These are phyloP conservation scores for Hypomecis atomaria DNA, from an alignment of 2,888 invertebrate genomes.

Conservation along the genomic window DNA sequence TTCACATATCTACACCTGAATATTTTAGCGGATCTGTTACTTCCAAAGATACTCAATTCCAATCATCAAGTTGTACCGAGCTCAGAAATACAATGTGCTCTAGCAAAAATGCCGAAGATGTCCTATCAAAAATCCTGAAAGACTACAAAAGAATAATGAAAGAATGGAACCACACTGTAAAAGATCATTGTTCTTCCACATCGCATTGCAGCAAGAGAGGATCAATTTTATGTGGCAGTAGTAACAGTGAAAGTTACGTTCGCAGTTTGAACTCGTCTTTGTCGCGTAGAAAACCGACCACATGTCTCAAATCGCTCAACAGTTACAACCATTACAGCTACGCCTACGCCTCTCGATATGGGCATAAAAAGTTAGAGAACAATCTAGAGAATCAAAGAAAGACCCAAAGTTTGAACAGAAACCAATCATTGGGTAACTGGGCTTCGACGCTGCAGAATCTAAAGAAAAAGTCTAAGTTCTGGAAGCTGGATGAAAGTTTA, in stretches of 20 bases:
- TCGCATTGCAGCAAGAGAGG: constrained; percentile 61
- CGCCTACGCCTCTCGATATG: constrained; percentile 55
- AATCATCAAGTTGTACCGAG: constrained; percentile 76
- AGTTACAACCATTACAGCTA: constrained; percentile 63
- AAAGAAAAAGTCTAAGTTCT: constrained; percentile 67
- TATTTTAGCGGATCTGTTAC: constrained; percentile 60
- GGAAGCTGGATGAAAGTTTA: constrained; percentile 61
- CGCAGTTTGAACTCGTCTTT: constrained; percentile 72
- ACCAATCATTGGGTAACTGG: constrained; percentile 64
- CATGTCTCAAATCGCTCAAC: constrained; percentile 57
- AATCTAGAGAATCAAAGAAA: constrained; percentile 53
- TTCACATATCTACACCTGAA: constrained; percentile 62
- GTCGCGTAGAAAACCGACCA: constrained; percentile 65
- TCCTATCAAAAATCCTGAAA: constrained; percentile 66
- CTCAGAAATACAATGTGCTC: constrained; percentile 69
- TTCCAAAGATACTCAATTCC: constrained; percentile 73
- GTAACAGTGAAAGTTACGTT: constrained; percentile 67
- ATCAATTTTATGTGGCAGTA: constrained; percentile 58
- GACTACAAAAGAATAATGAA: constrained; percentile 81
- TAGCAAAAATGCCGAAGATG: constrained; percentile 58
- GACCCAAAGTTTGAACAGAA: constrained; percentile 63
- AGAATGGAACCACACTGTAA: constrained; percentile 77
- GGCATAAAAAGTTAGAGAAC: constrained; percentile 53
- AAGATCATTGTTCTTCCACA: constrained; percentile 68
- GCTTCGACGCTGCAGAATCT: constrained; percentile 66